Conservation (phyloP, 1,140 invertebrate species). For the Sipha flava region DNA sequence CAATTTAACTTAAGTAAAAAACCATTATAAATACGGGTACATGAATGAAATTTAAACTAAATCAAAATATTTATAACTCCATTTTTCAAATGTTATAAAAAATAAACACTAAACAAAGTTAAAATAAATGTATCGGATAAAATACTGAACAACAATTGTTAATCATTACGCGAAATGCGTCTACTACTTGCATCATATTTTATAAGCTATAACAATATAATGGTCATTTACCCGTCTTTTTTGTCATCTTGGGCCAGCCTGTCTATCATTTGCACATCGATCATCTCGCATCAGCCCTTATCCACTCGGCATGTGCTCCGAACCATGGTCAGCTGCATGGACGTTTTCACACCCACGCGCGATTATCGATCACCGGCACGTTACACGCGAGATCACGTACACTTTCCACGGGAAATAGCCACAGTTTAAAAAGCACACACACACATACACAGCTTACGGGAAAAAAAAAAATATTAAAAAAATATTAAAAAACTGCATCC, state of each 20-base stretch:
- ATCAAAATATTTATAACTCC: not conserved
- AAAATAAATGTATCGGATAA: not conserved
- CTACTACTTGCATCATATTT: no score
- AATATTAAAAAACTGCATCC: no score
- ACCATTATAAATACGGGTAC: not conserved
- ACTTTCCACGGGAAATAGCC: no score
- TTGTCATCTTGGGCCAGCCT: not conserved
- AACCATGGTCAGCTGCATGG: not conserved
- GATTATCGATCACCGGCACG: not conserved
- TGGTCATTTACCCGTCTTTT: not conserved
- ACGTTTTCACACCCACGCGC: not conserved
- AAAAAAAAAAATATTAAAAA: not conserved
- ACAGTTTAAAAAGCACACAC: not conserved
- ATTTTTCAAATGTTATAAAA: not conserved
- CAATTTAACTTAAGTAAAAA: not conserved
- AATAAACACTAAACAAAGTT: not conserved
- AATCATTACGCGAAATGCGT: no score
- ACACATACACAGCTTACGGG: not conserved
- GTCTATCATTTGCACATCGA: slow-evolving; percentile 23
- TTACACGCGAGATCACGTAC: not conserved
- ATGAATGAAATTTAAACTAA: not conserved
- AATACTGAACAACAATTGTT: not conserved
- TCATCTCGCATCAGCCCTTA: not conserved
- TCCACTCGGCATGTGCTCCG: not conserved
- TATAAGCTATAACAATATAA: no score